These are phyloP conservation scores for Dermochelys coriacea DNA, from an alignment of 2,797 vertebrate species.

Conservation along the genomic window DNA sequence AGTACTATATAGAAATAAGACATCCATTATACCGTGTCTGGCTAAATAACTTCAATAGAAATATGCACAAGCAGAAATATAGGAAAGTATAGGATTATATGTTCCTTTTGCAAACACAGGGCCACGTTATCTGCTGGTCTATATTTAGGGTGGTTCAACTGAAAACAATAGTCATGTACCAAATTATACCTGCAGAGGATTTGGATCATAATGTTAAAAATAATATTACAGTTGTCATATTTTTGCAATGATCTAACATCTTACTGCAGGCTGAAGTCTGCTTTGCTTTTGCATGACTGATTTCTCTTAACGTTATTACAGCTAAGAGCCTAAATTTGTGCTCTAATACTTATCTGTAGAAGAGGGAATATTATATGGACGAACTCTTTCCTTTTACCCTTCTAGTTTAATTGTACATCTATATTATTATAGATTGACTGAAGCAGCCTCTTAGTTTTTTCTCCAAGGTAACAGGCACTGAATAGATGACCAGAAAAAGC, in stretches of 20 bases:
- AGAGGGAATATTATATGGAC: conserved; percentile 36
- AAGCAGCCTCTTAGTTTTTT: conserved; percentile 42
- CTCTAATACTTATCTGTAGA: not conserved
- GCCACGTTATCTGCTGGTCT: not conserved
- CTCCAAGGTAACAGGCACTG: conserved; percentile 23
- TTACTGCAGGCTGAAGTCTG: not conserved
- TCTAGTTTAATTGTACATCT: conserved; percentile 41
- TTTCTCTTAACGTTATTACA: conserved; percentile 36
- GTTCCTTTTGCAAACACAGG: not conserved
- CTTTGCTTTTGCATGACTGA: not conserved
- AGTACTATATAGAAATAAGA: not conserved
- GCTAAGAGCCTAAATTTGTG: conserved; percentile 24
- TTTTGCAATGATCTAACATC: not conserved
- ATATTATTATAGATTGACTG: conserved; percentile 57
- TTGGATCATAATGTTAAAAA: not conserved
- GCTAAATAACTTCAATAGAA: not conserved
- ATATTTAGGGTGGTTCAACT: not conserved
- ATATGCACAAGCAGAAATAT: not conserved
- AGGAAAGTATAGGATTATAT: not conserved
- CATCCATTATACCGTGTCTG: not conserved
- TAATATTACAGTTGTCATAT: not conserved
- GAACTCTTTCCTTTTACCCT: conserved; percentile 34
- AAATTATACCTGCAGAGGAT: not conserved
- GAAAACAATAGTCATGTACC: too few relatives aligned
- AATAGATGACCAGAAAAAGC: conserved; percentile 70